Percentiles rank a stretch among this genome's conserved stretches.
Evolutionary conservation across 2,797 vertebrate species (phyloP).

Genomic region (Myotis planiceps): DNA sequence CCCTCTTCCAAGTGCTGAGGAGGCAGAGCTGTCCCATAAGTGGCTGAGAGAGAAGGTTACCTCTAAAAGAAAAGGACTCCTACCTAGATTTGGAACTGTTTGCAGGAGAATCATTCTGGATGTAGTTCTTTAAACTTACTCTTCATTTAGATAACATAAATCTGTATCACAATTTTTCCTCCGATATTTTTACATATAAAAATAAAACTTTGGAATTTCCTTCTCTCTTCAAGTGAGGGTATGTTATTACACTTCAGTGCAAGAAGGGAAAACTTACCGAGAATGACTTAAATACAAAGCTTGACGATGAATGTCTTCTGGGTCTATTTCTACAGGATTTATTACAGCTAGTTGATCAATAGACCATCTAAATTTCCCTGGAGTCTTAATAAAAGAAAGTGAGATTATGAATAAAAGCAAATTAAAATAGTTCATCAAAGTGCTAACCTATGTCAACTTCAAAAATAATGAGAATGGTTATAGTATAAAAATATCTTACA

Average conservation of each 20-base stretch:
- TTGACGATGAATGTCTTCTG: constrained; percentile 95
- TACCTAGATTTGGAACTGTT: not conserved
- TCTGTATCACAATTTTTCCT: not conserved
- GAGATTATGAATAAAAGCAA: constrained; percentile 51
- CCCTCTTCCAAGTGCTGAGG: not conserved
- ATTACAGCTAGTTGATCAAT: constrained; percentile 97
- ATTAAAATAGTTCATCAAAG: constrained; percentile 53
- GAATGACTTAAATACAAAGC: constrained; percentile 94
- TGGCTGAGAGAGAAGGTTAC: not conserved
- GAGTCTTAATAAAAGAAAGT: constrained; percentile 89
- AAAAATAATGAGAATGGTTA: constrained; percentile 22
- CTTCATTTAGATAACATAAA: not conserved
- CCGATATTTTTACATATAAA: constrained; percentile 6
- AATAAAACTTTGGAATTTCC: constrained; percentile 1
- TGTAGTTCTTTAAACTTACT: constrained; percentile 1
- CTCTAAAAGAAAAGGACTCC: not conserved
- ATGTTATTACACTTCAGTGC: constrained; percentile 4
- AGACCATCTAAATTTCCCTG: constrained; percentile 96
- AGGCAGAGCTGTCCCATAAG: not conserved
- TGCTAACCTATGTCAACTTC: constrained; percentile 51
- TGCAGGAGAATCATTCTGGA: not conserved
- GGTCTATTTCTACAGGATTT: constrained; percentile 96
- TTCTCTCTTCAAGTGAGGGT: constrained; percentile 5
- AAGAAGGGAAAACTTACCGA: constrained; percentile 87
- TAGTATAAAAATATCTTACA: constrained; percentile 10